These are phyloP conservation scores for Nothocercus nigrocapillus DNA, from an alignment of 2,113 vertebrate species.

Conservation along the genomic window DNA sequence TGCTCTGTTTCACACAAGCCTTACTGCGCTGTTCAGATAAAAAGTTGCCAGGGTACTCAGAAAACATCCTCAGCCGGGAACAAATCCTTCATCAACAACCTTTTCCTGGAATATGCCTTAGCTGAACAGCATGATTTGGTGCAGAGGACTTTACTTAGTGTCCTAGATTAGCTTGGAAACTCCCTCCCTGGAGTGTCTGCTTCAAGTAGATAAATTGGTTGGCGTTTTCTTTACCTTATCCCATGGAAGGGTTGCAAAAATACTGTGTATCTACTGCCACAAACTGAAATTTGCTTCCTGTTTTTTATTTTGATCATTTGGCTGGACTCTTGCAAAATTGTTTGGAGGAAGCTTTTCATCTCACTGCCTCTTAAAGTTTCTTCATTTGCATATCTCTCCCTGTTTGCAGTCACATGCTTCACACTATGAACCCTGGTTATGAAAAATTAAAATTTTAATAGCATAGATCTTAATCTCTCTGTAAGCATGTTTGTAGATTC, in stretches of 20 bases:
- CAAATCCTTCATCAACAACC: background rate
- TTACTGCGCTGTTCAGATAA: background rate
- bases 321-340: background rate
- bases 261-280: background rate
- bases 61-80: background rate
- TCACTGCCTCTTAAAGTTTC: background rate
- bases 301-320: background rate
- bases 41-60: background rate
- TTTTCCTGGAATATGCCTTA: background rate
- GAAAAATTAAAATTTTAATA: background rate
- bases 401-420: background rate
- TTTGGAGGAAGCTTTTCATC: background rate
- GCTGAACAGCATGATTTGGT: background rate
- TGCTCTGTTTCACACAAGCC: background rate
- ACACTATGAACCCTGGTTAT: background rate
- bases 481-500: background rate
- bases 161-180: background rate
- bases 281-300: background rate
- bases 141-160: background rate
- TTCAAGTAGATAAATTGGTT: background rate
- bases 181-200: background rate
- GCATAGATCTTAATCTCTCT: background rate
- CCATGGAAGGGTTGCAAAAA: background rate
- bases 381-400: background rate
- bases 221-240: background rate